These are phyloP conservation scores for Baccha elongata DNA, from an alignment of 2,888 invertebrate genomes.

Conservation along the genomic window DNA sequence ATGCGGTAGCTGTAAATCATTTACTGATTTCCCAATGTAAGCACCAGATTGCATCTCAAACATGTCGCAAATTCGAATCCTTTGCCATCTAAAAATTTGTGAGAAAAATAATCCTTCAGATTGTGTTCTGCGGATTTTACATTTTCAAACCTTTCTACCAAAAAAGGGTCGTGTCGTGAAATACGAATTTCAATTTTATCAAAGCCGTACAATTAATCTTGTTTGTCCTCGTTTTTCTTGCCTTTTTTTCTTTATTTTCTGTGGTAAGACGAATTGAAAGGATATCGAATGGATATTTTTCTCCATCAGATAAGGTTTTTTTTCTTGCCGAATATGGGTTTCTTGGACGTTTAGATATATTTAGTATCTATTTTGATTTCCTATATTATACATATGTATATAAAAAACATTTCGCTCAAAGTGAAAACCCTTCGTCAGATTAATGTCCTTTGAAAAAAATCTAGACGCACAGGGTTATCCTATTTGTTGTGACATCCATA, in stretches of 20 bases:
- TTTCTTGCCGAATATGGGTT: constrained; percentile 27
- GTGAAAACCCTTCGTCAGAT: constrained; percentile 39
- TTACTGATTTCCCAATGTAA: constrained; percentile 43
- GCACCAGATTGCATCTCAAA: constrained; percentile 56
- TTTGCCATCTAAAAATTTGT: neutral
- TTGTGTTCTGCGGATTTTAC: constrained; percentile 15
- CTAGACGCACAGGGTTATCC: constrained; percentile 17
- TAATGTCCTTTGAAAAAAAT: constrained; percentile 35
- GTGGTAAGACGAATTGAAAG: constrained; percentile 49
- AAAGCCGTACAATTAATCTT: constrained; percentile 66
- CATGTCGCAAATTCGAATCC: constrained; percentile 36
- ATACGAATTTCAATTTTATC: constrained; percentile 66
- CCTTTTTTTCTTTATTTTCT: constrained; percentile 11
- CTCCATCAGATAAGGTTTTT: constrained; percentile 45
- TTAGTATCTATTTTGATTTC: constrained; percentile 50
- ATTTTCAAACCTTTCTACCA: neutral
- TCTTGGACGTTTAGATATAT: constrained; percentile 58
- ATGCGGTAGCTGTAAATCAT: constrained; percentile 38
- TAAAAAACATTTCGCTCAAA: constrained; percentile 29
- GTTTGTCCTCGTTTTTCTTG: constrained; percentile 50
- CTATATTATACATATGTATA: too few species aligned
- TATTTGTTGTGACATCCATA: constrained; percentile 31
- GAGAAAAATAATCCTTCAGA: constrained; percentile 21
- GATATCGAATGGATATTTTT: constrained; percentile 54
- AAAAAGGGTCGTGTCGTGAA: constrained; percentile 42